These are phyloP conservation scores for Calameuta filiformis DNA, from an alignment of 2,888 invertebrate genomes.

Conservation along the genomic window DNA sequence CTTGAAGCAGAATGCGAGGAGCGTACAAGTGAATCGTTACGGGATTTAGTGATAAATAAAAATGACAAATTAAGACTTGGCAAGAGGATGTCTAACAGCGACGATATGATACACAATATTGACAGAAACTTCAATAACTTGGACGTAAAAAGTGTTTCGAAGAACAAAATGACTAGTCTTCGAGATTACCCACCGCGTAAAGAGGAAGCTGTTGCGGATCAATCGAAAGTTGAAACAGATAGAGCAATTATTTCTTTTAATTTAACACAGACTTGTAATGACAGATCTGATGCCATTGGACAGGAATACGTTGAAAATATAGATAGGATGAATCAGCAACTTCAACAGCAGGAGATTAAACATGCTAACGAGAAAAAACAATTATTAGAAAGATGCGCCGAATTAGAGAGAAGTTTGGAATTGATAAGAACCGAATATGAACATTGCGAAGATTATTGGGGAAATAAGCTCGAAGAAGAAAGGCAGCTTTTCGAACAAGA, in stretches of 20 bases:
- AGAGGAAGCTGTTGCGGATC: conserved; percentile 38
- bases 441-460: conserved; percentile 90
- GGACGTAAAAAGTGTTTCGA: conserved; percentile 37
- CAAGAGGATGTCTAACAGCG: conserved; percentile 29
- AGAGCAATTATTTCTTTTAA: conserved; percentile 11
- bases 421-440: conserved; percentile 83
- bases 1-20: conserved; percentile 40
- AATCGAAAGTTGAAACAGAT: conserved; percentile 24
- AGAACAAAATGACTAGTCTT: conserved; percentile 48
- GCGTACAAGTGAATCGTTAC: conserved; percentile 36
- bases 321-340: conserved; percentile 17
- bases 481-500: conserved; percentile 80
- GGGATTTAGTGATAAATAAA: conserved; percentile 40
- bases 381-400: conserved; percentile 70
- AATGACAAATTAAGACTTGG: conserved; percentile 30
- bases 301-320: conserved; percentile 19
- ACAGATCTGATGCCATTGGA: conserved; percentile 10
- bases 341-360: conserved; percentile 62
- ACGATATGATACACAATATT: conserved; percentile 35
- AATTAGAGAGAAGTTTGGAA: conserved; percentile 80
- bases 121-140: conserved; percentile 42
- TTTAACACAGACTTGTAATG: conserved; percentile 12
- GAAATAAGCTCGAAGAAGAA: conserved; percentile 81
- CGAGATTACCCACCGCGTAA: conserved; percentile 59
- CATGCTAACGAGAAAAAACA: conserved; percentile 60